Evolutionary conservation across 1,140 invertebrate genomes (phyloP).

Genomic region (Cydia strobilella): DNA sequence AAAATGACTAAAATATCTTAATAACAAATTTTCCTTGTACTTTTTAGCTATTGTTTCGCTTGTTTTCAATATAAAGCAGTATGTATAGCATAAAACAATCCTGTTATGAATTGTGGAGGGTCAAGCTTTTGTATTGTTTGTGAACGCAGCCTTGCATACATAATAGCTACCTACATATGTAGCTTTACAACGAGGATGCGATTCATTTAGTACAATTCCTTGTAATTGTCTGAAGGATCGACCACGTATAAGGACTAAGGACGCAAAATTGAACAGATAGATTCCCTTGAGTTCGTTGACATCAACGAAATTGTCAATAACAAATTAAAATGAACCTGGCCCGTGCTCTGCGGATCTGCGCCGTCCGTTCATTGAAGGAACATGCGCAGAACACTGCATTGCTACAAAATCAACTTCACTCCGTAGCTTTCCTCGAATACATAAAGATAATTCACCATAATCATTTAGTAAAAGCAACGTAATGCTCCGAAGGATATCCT

Average conservation of each 20-base stretch:
- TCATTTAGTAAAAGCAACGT: constrained; percentile 42
- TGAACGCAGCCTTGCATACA: background rate
- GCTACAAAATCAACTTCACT: constrained; percentile 75
- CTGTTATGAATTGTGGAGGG: background rate
- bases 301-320: constrained; percentile 67
- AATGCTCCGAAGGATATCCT: constrained; percentile 40
- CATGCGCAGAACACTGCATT: constrained; percentile 77
- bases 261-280: constrained; percentile 14
- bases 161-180: constrained; percentile 5
- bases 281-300: constrained; percentile 61
- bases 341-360: constrained; percentile 59
- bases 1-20: background rate
- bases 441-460: constrained; percentile 49
- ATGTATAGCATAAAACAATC: background rate
- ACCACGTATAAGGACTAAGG: constrained; percentile 1
- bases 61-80: background rate
- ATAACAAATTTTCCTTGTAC: background rate
- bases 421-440: constrained; percentile 51
- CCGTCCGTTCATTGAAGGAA: constrained; percentile 61
- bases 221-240: background rate
- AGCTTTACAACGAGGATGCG: background rate
- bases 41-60: background rate
- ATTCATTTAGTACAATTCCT: constrained; percentile 22
- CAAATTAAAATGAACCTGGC: constrained; percentile 67
- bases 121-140: background rate